These are phyloP conservation scores for Argopecten irradians DNA, from an alignment of 1,140 invertebrate genomes.

Conservation along the genomic window DNA sequence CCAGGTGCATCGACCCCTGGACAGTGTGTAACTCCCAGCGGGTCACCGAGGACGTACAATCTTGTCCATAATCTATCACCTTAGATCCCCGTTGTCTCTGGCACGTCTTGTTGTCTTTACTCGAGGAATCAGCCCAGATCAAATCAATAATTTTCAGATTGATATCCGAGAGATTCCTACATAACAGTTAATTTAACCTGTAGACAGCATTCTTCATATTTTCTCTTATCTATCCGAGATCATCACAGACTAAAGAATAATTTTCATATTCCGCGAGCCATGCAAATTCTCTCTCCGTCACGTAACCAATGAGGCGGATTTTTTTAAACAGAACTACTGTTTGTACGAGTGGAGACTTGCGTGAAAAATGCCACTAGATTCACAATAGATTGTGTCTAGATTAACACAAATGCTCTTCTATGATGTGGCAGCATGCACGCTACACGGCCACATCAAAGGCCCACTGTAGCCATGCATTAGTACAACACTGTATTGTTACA, in stretches of 20 bases:
- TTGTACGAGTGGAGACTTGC: slow-evolving; percentile 14
- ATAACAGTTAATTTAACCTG: slow-evolving; percentile 23
- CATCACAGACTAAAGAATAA: background rate
- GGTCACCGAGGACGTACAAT: background rate
- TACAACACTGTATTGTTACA: background rate
- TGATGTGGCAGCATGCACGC: background rate
- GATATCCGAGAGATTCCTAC: background rate
- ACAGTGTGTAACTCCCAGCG: background rate
- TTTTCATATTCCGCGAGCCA: slow-evolving; percentile 16
- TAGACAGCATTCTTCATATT: background rate
- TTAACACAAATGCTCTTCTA: slow-evolving; percentile 3
- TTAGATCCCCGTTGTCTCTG: background rate
- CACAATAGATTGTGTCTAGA: slow-evolving; percentile 5
- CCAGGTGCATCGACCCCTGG: background rate
- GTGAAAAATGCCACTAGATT: slow-evolving; percentile 10
- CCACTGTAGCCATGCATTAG: background rate
- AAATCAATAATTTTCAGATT: slow-evolving; percentile 5
- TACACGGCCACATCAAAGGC: background rate
- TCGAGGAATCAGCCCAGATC: background rate
- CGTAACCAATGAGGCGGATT: background rate
- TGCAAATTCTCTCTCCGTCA: slow-evolving; percentile 9
- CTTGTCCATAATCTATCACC: background rate
- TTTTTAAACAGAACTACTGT: slow-evolving; percentile 10
- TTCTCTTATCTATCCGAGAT: background rate
- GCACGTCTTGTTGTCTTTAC: background rate